Evolutionary conservation across 1,140 invertebrate genomes (phyloP).

Genomic region (Cecropterus lyciades): DNA sequence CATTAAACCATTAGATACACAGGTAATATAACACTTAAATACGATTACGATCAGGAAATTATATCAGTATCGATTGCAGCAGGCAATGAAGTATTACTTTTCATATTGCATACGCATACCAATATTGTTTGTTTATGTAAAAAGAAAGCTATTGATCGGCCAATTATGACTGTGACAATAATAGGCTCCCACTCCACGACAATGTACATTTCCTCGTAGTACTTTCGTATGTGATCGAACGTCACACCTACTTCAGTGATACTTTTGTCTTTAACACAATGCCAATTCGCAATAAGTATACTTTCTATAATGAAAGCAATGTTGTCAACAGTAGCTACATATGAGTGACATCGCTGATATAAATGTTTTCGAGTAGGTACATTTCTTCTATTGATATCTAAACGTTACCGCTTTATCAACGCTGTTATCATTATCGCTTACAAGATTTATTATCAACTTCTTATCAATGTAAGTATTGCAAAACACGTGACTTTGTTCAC

Average conservation of each 20-base stretch:
- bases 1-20: no score
- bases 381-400: neutral
- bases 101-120: constrained; percentile 6
- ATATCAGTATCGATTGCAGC: constrained; percentile 18
- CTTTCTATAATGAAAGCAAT: no score
- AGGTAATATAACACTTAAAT: constrained; percentile 1
- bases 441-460: constrained; percentile 13
- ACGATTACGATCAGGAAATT: constrained; percentile 16
- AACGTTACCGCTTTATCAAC: neutral
- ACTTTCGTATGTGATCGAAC: constrained; percentile 3
- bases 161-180: neutral
- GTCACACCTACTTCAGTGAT: no score
- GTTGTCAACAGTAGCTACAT: neutral
- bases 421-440: constrained; percentile 8
- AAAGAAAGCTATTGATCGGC: constrained; percentile 3
- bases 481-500: neutral
- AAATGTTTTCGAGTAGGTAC: no score
- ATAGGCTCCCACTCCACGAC: constrained; percentile 2
- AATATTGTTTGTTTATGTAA: constrained; percentile 8
- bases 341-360: no score
- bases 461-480: constrained; percentile 2
- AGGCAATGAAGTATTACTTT: constrained; percentile 11
- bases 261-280: no score
- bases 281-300: no score
- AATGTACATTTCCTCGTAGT: constrained; percentile 3